A percentile compares a stretch with the other conserved stretches of the same genome.
Evolutionary conservation across 2,888 invertebrate genomes (phyloP).

Genomic region (Spatulosminthurus flaviceps): DNA sequence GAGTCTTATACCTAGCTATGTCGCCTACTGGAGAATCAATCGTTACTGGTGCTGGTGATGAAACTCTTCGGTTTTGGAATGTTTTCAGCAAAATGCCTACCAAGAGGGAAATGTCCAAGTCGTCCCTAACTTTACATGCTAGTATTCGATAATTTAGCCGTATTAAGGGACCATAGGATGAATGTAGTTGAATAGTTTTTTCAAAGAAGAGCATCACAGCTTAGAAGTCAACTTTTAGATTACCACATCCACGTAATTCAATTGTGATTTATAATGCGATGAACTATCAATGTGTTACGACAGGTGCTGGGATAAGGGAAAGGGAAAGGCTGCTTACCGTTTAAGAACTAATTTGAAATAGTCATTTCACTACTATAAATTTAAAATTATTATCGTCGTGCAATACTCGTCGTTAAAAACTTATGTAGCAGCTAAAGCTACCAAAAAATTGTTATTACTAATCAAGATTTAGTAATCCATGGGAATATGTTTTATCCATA

Average conservation of each 20-base stretch:
- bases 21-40: slow-evolving; percentile 99
- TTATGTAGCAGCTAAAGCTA: not conserved
- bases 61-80: slow-evolving; percentile 98
- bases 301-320: slow-evolving; percentile 33
- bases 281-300: slow-evolving; percentile 1
- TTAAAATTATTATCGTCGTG: slow-evolving; percentile 7
- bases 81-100: slow-evolving; percentile 97
- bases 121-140: slow-evolving; percentile 90
- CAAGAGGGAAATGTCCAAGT: slow-evolving; percentile 86
- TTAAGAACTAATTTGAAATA: slow-evolving; percentile 29
- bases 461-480: not conserved
- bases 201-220: slow-evolving; percentile 16
- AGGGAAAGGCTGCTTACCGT: slow-evolving; percentile 36
- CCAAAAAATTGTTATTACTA: not conserved
- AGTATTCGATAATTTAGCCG: slow-evolving; percentile 75
- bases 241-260: slow-evolving; percentile 27
- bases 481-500: not conserved
- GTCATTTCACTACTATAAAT: slow-evolving; percentile 18
- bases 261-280: slow-evolving; percentile 29
- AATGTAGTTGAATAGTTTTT: not conserved
- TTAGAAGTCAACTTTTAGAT: slow-evolving; percentile 27
- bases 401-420: slow-evolving; percentile 1
- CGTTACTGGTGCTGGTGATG: slow-evolving; percentile 98
- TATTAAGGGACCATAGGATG: not conserved
- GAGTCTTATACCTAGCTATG: slow-evolving; percentile 94